Evolutionary conservation across 2,888 invertebrate genomes (phyloP).

Genomic region (Acanthosoma haemorrhoidale): DNA sequence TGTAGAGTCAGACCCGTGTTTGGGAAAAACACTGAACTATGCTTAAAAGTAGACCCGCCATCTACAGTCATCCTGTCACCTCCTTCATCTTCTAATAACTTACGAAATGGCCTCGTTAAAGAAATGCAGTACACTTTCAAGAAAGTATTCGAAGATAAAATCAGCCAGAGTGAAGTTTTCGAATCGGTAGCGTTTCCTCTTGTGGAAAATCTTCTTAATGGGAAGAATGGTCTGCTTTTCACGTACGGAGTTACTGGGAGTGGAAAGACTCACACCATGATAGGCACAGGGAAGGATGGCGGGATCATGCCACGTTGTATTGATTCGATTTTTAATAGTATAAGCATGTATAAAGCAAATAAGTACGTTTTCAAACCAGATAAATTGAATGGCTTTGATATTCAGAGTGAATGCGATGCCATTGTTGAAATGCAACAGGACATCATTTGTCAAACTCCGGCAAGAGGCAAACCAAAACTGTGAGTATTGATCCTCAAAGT

Average conservation of each 20-base stretch:
- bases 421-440: slow-evolving; percentile 55
- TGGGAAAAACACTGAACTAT: slow-evolving; percentile 51
- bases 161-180: slow-evolving; percentile 78
- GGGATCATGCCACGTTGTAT: slow-evolving; percentile 85
- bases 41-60: slow-evolving; percentile 64
- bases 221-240: slow-evolving; percentile 88
- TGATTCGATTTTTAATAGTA: slow-evolving; percentile 88
- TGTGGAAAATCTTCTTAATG: slow-evolving; percentile 77
- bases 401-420: slow-evolving; percentile 82
- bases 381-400: slow-evolving; percentile 87
- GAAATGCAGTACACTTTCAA: slow-evolving; percentile 74
- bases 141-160: slow-evolving; percentile 64
- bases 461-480: slow-evolving; percentile 13
- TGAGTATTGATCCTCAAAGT: background rate
- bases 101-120: slow-evolving; percentile 46
- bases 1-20: slow-evolving; percentile 79
- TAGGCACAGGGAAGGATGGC: slow-evolving; percentile 47
- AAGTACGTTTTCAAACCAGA: slow-evolving; percentile 92
- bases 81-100: slow-evolving; percentile 53
- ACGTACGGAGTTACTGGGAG: slow-evolving; percentile 92
- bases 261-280: slow-evolving; percentile 97
- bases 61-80: slow-evolving; percentile 62
- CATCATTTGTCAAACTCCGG: slow-evolving; percentile 17
- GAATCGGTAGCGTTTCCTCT: slow-evolving; percentile 77
- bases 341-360: slow-evolving; percentile 60